Base-by-base conservation (phyloP, 2,888 invertebrate genomes). In the Tinea trinotella region DNA sequence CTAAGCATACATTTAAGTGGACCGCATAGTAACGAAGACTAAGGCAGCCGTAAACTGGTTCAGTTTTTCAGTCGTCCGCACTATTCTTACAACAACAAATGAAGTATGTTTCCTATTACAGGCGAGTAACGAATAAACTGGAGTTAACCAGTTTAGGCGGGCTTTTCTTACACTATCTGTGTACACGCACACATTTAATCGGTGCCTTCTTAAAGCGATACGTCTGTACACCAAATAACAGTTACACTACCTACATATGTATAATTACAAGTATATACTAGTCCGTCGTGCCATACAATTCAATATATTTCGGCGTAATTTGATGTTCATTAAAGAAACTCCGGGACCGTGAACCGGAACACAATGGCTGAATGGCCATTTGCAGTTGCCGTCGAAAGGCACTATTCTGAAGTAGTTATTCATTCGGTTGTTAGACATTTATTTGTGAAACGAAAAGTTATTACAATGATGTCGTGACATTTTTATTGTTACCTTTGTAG, bases 311-410 rank as follows among this genome's bases (percentile, higher is more conserved):
- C 75, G 67, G 75, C 74, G 81, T 82, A 84, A 85, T 84, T 85
- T 84, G 82, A 79, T 78, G 85, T 84, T 84, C 85, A 84, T 85
- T 85, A 85, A 75, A 84, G 84, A 78, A 81, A 75, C 78, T 75
- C 77, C 78, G 82, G 74, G 81, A 84, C 84, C 85, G 83, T 84
- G 84, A 84, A 84, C 82, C 79, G 80, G 79, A 82, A 82, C 76
- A 85, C 83, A 85, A 85, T 84, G 84, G 83, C 74, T 85, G 84
- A 85, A 84, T 85, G 75, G 80, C 81, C 83, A 83, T 83, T 84
- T 83, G 78, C 79, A 74, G 80, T 67, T 68, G 77, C 75, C 69
- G 83, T 80, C 82, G 84, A 83, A 83, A 84, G 79, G 74, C 74
- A 75, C 74, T 76, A 77, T 78, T 74, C 66, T 61, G 71, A 74